Conservation (phyloP, 2,797 vertebrate genomes). For the Enteromius fasciolatus region DNA sequence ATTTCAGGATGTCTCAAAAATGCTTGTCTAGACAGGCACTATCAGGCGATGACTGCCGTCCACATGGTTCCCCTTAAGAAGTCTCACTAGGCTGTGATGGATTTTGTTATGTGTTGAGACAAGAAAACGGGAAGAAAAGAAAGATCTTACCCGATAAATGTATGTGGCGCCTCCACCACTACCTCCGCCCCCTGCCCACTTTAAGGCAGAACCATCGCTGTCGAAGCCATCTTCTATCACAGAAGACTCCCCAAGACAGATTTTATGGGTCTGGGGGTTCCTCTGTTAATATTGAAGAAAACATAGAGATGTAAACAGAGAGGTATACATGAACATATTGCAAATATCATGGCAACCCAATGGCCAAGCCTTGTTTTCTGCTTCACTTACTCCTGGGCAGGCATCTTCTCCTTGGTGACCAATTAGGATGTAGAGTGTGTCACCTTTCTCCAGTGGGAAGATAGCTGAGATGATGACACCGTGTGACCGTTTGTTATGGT, state of each 20-base stretch:
- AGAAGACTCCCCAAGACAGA: conserved; percentile 87
- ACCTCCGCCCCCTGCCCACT: conserved; percentile 89
- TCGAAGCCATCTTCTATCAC: conserved; percentile 82
- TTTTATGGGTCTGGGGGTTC: conserved; percentile 82
- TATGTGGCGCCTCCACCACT: conserved; percentile 90
- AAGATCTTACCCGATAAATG: conserved; percentile 81
- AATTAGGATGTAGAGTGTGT: conserved; percentile 86
- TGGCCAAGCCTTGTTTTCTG: background rate
- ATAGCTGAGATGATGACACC: conserved; percentile 89
- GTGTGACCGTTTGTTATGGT: conserved; percentile 86
- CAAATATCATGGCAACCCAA: background rate
- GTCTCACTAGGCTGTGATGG: background rate
- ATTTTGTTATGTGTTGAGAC: conserved; percentile 17
- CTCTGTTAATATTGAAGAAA: conserved; percentile 66
- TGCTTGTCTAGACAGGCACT: conserved; percentile 36
- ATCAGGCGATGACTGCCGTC: conserved; percentile 29
- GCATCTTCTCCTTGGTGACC: conserved; percentile 92
- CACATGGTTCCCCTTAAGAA: conserved; percentile 49
- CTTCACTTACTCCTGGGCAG: conserved; percentile 85
- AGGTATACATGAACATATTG: background rate
- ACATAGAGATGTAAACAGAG: background rate
- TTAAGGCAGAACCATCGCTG: conserved; percentile 63
- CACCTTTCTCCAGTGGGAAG: conserved; percentile 85
- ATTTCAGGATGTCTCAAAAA: conserved; percentile 53
- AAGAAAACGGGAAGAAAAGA: background rate